phyloP scores from a whole-genome alignment of 2,888 invertebrate species.

The Parnassius glacialis region DNA sequence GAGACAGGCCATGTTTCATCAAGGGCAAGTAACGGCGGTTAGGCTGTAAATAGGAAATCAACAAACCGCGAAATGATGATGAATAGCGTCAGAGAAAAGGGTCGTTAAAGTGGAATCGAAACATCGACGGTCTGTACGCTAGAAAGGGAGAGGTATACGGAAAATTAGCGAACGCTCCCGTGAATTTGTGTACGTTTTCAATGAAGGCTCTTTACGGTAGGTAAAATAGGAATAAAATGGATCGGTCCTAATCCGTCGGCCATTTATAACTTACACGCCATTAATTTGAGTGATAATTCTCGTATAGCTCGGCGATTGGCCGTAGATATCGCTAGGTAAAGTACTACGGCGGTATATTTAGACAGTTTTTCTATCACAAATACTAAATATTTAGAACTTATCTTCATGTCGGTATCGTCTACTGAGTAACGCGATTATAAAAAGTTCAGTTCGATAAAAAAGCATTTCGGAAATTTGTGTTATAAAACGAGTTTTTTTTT shows the following conservation, averaged over 20 bases:
- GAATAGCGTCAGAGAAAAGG: slow-evolving; percentile 72
- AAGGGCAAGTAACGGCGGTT: slow-evolving; percentile 19
- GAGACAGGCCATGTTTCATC: slow-evolving; percentile 4
- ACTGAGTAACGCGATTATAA: slow-evolving; percentile 26
- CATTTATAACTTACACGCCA: slow-evolving; percentile 81
- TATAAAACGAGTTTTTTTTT: too few species aligned
- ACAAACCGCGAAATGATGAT: slow-evolving; percentile 81
- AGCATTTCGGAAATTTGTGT: too few species aligned
- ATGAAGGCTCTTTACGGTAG: slow-evolving; percentile 79
- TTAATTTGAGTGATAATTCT: slow-evolving; percentile 80
- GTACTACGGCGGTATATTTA: slow-evolving; percentile 29
- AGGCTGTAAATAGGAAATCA: slow-evolving; percentile 73
- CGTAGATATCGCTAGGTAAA: slow-evolving; percentile 53
- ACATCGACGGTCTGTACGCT: slow-evolving; percentile 36
- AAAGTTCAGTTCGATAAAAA: neutral
- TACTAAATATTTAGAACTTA: slow-evolving; percentile 12
- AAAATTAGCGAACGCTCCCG: slow-evolving; percentile 76
- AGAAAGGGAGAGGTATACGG: slow-evolving; percentile 54
- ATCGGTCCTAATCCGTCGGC: slow-evolving; percentile 75
- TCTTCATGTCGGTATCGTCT: slow-evolving; percentile 6
- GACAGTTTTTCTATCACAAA: slow-evolving; percentile 30
- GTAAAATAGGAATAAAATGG: slow-evolving; percentile 80
- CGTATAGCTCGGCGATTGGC: slow-evolving; percentile 67
- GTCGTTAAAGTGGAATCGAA: slow-evolving; percentile 57
- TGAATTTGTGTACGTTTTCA: slow-evolving; percentile 80